Base-by-base conservation (phyloP, 1,140 invertebrate species). In the Nasonia vitripennis region DNA sequence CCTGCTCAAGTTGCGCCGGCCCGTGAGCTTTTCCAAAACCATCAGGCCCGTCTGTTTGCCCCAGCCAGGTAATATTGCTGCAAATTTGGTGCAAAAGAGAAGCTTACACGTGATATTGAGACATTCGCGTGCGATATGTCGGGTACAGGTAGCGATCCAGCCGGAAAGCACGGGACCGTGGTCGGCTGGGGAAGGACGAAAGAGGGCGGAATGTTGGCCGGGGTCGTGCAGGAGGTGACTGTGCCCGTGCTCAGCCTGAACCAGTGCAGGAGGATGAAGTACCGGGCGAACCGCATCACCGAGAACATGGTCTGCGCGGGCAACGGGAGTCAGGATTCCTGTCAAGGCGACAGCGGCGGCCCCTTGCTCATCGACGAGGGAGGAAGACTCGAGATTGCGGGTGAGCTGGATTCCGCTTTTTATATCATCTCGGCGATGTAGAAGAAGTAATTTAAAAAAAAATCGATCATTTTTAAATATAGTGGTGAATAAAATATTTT, bases 111-210 rank as follows among this genome's bases (percentile, higher is more conserved):
- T 11, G 73, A 14, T 14, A 31, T 37, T 74, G 7, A 34, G 9
- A 14, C 23, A 31, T 41, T 6, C 0, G 31, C 31, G 34, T 14
- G 23, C 14, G n/a, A 20, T 37, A 37, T 37, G 34, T 37, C 34
- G 41, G 20, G 1, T 12, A 2, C 88, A 95, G 96, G 94, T 84
- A 93, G 93, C 20, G 96, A 97, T 89, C 96, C 96, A 4, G 94
- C 96, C 71, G 97, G 97, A 79, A 96, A 95, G 89, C 94, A 94
- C 87, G 97, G 95, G 55, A 95, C 94, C 17, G 97, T 96, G 31
- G 95, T 97, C 0, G 97, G 97, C 7, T 98, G 97, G 97, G 97
- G 97, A 1, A 93, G 97, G 31, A 96, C 96, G 0, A 95, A 95
- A 0, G 96, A 97, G 90, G 97, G 96, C 27, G 97, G 97, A n/a